Evolutionary conservation across 2,888 invertebrate genomes (phyloP), one percentile per base, ranked within the genome.

Genomic region (Plebejus anna): DNA sequence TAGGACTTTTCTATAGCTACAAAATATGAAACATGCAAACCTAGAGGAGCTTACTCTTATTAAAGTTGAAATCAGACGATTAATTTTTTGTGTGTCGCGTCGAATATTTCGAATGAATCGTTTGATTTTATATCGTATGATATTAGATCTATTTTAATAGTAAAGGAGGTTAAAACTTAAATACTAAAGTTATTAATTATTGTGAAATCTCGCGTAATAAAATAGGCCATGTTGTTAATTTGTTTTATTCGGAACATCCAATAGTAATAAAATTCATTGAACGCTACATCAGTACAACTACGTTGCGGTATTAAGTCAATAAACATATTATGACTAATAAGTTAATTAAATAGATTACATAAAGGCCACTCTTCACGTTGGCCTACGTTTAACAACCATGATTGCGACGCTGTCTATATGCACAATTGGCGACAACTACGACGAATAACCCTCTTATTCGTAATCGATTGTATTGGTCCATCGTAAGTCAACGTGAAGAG

Each of bases 221-320:
- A 55, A 38, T 38, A 13, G 11, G 16, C 57, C 7, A 22, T 70
- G n/a, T 70, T 71, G 36, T 76, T 81, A 79, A 76, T 22, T 22
- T 78, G 75, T 78, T 85, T 84, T 84, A 85, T 83, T 84, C 83
- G 80, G 81, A 84, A 84, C 85, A 81, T 83, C 81, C 81, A 81
- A 82, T 82, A 76, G 76, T 76, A 82, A 80, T 83, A 84, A 81
- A 83, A 81, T 82, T 81, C 79, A 82, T 83, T 79, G 81, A 83
- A 83, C 79, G 78, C 83, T 84, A 82, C 81, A 80, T 81, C 75
- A 79, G 77, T 79, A 80, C 79, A 81, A 75, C 76, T 80, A 80
- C 78, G 79, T 78, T 79, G 79, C 78, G 72, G 61, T 81, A 81
- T 77, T 78, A 79, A 79, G 57, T 71, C 57, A 57, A 57, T 38